Evolutionary conservation across 2,797 vertebrate species (phyloP).

Genomic region (Sebastes nivosus): DNA sequence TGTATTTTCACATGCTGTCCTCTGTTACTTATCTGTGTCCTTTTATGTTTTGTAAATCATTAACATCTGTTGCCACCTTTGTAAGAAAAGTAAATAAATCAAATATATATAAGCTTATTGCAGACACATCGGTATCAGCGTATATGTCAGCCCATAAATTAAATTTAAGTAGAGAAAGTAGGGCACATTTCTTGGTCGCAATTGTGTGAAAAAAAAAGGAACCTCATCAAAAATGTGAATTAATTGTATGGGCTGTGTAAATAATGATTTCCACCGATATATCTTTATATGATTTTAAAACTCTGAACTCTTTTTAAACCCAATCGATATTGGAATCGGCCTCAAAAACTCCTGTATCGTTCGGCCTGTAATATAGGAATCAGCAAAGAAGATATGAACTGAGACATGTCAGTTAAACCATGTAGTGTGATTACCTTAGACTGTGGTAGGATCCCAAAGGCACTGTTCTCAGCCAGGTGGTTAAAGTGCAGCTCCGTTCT

Average conservation of each 20-base stretch:
- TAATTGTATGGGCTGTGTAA: background rate
- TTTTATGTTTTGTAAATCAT: background rate
- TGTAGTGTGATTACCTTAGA: conserved; percentile 84
- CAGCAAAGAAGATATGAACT: background rate
- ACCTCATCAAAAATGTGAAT: background rate
- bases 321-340: background rate
- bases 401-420: background rate
- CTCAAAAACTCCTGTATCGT: background rate
- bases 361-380: background rate
- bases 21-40: too few species aligned
- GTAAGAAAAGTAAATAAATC: background rate
- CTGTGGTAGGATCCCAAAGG: conserved; percentile 89
- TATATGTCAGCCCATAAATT: background rate
- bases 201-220: background rate
- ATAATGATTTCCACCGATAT: background rate
- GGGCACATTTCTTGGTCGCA: background rate
- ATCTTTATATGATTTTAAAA: background rate
- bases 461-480: conserved; percentile 93
- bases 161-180: background rate
- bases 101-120: background rate
- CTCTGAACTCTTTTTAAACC: background rate
- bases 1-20: too few species aligned
- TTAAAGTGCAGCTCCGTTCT: conserved; percentile 98
- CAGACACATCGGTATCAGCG: background rate
- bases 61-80: background rate